Percentiles rank a stretch among this genome's conserved stretches.
These are phyloP conservation scores for Lamprologus tigripictilis DNA, from an alignment of 2,113 vertebrate genomes.

Conservation along the genomic window DNA sequence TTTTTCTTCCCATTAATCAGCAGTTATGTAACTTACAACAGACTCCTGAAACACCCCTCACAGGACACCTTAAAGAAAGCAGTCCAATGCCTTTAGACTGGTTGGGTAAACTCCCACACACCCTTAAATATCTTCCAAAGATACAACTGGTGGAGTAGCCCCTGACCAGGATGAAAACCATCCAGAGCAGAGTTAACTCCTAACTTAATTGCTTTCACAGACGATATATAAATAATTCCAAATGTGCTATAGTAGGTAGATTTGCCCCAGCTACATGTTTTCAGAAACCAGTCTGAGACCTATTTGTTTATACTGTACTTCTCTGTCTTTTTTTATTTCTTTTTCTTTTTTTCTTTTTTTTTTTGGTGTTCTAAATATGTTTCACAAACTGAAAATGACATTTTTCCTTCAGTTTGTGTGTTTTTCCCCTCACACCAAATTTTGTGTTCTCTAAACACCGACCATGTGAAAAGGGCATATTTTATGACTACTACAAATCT, in stretches of 20 bases:
- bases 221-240: not conserved
- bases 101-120: not conserved
- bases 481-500: not conserved
- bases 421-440: not conserved
- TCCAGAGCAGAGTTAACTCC: not conserved
- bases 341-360: rapidly evolving
- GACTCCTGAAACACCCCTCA: not conserved
- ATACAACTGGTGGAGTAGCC: not conserved
- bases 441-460: not conserved
- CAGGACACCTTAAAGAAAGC: not conserved
- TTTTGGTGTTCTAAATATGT: not conserved
- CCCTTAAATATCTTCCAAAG: not conserved
- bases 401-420: not conserved
- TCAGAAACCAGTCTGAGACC: not conserved
- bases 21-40: not conserved
- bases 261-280: not conserved
- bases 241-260: not conserved
- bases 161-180: not conserved
- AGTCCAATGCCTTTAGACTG: not conserved
- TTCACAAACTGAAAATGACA: not conserved
- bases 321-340: not conserved
- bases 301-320: not conserved
- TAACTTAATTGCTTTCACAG: not conserved
- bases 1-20: not conserved
- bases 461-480: not conserved